Base-by-base conservation (phyloP, 2,113 vertebrate genomes). In the Oostethus manadensis region DNA sequence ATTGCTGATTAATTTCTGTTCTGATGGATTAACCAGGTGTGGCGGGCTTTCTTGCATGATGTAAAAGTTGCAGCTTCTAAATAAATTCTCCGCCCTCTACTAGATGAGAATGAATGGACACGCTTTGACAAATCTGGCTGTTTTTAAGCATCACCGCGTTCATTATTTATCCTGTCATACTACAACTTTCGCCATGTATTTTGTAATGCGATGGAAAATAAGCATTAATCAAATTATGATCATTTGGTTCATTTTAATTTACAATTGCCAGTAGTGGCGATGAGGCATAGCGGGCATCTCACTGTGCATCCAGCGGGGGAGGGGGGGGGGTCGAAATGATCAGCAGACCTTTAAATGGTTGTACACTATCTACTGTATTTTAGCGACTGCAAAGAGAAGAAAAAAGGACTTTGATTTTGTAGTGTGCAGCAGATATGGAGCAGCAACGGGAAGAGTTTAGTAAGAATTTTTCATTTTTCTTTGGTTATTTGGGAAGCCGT, bases 301-400 rank as follows among this genome's bases (percentile, higher is more conserved):
- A 46, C 57, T 51, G 23, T 79, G 70, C 56, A 59, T 70, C 66
- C 79, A 74, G 73, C 76, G 76, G 74, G 76, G 62, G n/a, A 62
- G 16, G 33, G 6, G 1, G 22, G 14, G 55, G 64, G 66, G 50
- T 58, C 35, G 70, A 76, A 82, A 86, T 51, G 71, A 85, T 74
- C 76, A 68, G 73, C 70, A 49, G 64, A 81, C 85, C 78, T 81
- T 83, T 84, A 84, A 88, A 87, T 87, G 82, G 73, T 59, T 68
- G 14, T 26, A 5, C 23, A 26, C 23, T 51, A 51, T 29, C 22
- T 1, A 51, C 15, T 84, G 51, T 73, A 69, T 78, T 80, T 75
- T 73, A 78, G 70, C 66, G 59, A 80, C 78, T 73, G 71, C 29
- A 65, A 38, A 63, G 48, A 75, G 47, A 76, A 45, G 44, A 58